phyloP scores from a whole-genome alignment of 2,797 vertebrate species.

The Gastrophryne carolinensis region DNA sequence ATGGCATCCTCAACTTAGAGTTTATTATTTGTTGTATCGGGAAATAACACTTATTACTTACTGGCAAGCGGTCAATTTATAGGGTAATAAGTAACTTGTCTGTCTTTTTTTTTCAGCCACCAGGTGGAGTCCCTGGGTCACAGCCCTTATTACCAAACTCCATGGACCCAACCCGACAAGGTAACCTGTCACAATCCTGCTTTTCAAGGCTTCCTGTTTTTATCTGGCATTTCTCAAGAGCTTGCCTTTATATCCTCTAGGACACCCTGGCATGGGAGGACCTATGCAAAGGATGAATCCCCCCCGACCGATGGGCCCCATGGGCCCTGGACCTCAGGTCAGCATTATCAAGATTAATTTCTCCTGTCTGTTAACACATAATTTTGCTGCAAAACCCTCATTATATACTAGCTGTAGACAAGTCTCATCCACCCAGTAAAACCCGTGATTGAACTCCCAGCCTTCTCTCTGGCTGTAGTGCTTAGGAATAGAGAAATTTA shows the following conservation, averaged over 20 bases:
- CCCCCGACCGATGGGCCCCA: constrained; percentile 95
- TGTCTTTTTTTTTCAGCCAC: constrained; percentile 73
- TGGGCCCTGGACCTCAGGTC: constrained; percentile 97
- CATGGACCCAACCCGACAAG: constrained; percentile 97
- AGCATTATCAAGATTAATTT: constrained; percentile 3
- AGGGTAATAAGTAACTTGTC: background rate
- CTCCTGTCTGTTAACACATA: background rate
- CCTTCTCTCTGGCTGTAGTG: too few relatives aligned
- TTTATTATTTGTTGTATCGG: background rate
- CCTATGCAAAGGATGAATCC: constrained; percentile 98
- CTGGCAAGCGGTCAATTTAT: background rate
- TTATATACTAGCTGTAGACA: too few relatives aligned
- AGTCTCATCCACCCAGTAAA: too few relatives aligned
- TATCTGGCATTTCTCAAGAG: background rate
- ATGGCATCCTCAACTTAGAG: too few relatives aligned
- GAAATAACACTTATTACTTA: background rate
- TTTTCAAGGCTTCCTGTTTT: accelerated
- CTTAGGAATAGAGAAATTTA: too few relatives aligned
- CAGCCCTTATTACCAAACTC: constrained; percentile 95
- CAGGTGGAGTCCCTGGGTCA: constrained; percentile 91
- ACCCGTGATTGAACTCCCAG: too few relatives aligned
- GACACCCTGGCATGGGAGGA: constrained; percentile 87
- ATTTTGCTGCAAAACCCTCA: too few relatives aligned
- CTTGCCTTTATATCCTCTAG: constrained; percentile 63
- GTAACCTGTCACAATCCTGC: constrained; percentile 61